phyloP scores from a whole-genome alignment of 2,888 invertebrate species.

The Erebia aethiops region DNA sequence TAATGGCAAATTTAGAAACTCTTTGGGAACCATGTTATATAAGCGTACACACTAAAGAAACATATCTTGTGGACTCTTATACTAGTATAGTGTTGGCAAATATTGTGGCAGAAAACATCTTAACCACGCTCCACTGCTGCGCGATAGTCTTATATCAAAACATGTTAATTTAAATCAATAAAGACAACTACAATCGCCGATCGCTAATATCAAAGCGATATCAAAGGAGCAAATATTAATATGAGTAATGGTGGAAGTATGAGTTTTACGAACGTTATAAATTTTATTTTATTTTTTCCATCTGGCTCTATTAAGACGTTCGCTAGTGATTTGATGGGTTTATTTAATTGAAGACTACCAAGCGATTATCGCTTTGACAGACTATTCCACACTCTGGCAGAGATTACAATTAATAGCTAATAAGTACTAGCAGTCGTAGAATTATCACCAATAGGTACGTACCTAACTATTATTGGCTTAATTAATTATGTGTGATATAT shows the following conservation, averaged over 20 bases:
- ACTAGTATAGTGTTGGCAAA: slow-evolving; percentile 59
- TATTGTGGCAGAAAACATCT: slow-evolving; percentile 60
- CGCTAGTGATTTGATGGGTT: slow-evolving; percentile 26
- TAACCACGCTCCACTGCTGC: slow-evolving; percentile 50
- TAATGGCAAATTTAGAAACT: too few relatives aligned
- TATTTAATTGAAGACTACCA: slow-evolving; percentile 18
- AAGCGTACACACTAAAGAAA: too few relatives aligned
- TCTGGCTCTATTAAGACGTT: slow-evolving; percentile 29
- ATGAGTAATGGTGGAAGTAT: slow-evolving; percentile 31
- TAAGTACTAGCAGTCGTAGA: background rate
- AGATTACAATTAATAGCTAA: background rate
- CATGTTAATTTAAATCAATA: slow-evolving; percentile 60
- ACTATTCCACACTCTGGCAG: too few relatives aligned
- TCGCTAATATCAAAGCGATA: slow-evolving; percentile 39
- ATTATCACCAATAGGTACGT: background rate
- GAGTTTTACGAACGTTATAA: slow-evolving; percentile 37
- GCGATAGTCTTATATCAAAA: slow-evolving; percentile 57
- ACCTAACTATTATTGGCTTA: background rate
- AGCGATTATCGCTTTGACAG: slow-evolving; percentile 25
- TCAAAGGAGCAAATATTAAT: slow-evolving; percentile 37
- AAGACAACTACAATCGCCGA: slow-evolving; percentile 44
- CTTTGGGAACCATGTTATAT: too few relatives aligned
- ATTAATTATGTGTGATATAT: background rate
- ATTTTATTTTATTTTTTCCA: slow-evolving; percentile 36
- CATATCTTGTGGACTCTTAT: slow-evolving; percentile 13